Evolutionary conservation across 2,113 vertebrate genomes (phyloP).

Genomic region (Lepidothrix coronata): DNA sequence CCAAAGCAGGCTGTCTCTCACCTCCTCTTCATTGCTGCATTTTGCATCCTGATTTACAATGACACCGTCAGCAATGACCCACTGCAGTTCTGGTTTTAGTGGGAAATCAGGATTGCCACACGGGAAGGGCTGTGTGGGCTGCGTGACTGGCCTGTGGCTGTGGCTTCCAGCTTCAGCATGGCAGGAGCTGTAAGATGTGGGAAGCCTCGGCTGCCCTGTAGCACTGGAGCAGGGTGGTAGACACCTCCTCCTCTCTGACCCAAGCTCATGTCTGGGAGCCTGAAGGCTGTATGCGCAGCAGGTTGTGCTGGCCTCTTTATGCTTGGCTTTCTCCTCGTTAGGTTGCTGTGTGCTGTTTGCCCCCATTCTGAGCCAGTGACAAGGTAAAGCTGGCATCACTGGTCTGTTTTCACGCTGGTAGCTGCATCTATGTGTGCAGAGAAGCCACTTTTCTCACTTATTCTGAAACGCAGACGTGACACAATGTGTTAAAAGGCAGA

Average conservation of each 20-base stretch:
- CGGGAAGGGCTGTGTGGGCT: fast-evolving
- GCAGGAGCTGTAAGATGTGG: fast-evolving
- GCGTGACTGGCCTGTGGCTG: fast-evolving
- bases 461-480: neutral
- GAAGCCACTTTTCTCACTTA: neutral
- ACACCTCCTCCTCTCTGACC: neutral
- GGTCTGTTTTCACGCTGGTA: fast-evolving
- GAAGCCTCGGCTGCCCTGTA: neutral
- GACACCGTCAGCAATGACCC: neutral
- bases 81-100: neutral
- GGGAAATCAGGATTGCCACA: neutral
- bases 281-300: neutral
- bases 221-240: neutral
- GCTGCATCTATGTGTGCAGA: fast-evolving
- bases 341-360: neutral
- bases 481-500: neutral
- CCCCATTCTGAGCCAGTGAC: fast-evolving
- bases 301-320: neutral
- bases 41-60: neutral
- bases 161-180: neutral
- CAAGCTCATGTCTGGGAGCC: neutral
- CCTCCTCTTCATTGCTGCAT: neutral
- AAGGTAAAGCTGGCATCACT: neutral
- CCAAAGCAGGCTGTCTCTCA: neutral
- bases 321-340: fast-evolving